Conservation (phyloP, 2,797 vertebrate species). For the Euphonia xanthogaster region DNA sequence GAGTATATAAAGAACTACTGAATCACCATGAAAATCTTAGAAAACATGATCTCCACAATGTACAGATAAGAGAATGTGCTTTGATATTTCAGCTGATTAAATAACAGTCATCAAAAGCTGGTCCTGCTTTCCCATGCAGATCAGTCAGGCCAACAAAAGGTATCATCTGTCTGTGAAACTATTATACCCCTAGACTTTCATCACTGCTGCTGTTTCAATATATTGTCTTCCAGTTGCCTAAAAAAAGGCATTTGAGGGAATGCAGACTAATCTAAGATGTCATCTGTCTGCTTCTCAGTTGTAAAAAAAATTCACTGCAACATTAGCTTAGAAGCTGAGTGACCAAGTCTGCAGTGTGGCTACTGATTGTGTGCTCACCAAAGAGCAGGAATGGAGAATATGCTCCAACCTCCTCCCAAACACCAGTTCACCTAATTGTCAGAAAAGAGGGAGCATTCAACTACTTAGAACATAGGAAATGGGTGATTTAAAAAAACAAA, state of each 20-base stretch:
- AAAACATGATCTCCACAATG: background rate
- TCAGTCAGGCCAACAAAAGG: constrained; percentile 20
- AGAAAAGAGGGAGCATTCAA: background rate
- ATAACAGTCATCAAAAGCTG: constrained; percentile 11
- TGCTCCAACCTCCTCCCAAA: background rate
- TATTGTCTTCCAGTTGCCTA: background rate
- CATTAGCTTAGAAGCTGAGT: background rate
- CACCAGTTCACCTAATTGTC: background rate
- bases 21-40: background rate
- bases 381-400: background rate
- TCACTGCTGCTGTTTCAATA: background rate
- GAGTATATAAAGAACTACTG: background rate
- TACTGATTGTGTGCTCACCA: background rate
- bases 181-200: background rate
- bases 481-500: background rate
- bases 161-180: constrained; percentile 31
- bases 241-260: background rate
- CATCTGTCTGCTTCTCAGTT: background rate
- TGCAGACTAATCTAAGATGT: background rate
- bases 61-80: constrained; percentile 16
- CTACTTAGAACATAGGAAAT: background rate
- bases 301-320: background rate
- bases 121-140: constrained; percentile 39
- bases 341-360: background rate
- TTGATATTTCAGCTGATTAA: constrained; percentile 41